A percentile compares a stretch with the other conserved stretches of the same genome.
Conservation (phyloP, 1,140 invertebrate genomes). For the Centruroides sculpturatus region DNA sequence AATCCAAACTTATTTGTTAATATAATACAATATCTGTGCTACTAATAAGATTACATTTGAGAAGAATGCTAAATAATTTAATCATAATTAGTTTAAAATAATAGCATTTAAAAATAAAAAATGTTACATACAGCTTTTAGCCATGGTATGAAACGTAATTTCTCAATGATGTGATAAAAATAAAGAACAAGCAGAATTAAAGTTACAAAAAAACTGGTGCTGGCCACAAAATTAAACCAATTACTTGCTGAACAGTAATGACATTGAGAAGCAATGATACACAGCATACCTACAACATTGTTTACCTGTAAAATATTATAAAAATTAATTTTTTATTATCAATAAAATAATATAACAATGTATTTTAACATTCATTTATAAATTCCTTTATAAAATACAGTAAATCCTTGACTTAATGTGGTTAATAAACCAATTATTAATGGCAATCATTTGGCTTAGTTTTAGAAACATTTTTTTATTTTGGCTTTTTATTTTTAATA, state of each 20-base stretch:
- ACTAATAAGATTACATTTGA: background rate
- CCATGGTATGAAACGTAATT: slow-evolving; percentile 73
- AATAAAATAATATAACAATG: too few species aligned
- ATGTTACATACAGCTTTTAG: slow-evolving; percentile 52
- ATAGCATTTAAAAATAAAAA: background rate
- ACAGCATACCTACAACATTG: slow-evolving; percentile 68
- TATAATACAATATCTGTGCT: too few species aligned
- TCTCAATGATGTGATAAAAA: slow-evolving; percentile 70
- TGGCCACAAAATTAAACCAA: slow-evolving; percentile 69
- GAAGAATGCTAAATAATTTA: background rate
- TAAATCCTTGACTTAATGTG: too few species aligned
- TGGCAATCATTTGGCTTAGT: too few species aligned
- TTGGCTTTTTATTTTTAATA: background rate
- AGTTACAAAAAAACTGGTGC: slow-evolving; percentile 72
- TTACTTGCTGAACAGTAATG: slow-evolving; percentile 29
- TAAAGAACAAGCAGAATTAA: slow-evolving; percentile 63
- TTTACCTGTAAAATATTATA: slow-evolving; percentile 42
- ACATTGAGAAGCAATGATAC: slow-evolving; percentile 44
- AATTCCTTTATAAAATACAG: too few species aligned
- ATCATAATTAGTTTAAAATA: background rate
- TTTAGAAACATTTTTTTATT: background rate
- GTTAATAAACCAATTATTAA: too few species aligned
- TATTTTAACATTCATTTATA: too few species aligned
- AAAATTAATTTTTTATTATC: slow-evolving; percentile 3
- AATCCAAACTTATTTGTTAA: too few species aligned